Evolutionary conservation across 2,888 invertebrate genomes (phyloP), one percentile per base, ranked within the genome.

Genomic region (Hartigia nigra): DNA sequence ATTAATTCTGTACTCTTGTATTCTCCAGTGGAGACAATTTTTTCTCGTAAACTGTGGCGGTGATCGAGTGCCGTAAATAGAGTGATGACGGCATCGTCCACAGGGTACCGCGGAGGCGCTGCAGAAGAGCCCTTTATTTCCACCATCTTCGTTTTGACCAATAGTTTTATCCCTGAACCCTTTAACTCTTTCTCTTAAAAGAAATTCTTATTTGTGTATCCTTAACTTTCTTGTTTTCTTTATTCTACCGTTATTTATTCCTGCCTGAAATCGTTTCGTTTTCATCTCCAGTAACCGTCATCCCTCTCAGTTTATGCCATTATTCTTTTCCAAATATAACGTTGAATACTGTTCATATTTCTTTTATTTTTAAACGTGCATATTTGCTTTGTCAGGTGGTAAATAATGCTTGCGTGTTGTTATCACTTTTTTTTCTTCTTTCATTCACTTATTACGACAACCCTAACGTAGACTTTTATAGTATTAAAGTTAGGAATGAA

Each of bases 71-170:
- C 82, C 80, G 86, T 84, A 88, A 88, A 89, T 90, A 88, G 88
- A 90, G 87, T 85, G 85, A 88, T 89, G 89, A 90, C 88, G 88
- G 87, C 89, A 89, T 88, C 86, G 79, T 37, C 75, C 36, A 55
- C 55, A 23, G 55, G 55, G 55, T 55, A 23, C 55, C 55, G 55
- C 23, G 9, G 23, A 55, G 55, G 55, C 55, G 55, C 55, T 55
- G 55, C 55, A 55, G 23, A 55, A 55, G 55, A 23, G 55, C 55
- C 23, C 55, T 23, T 55, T 55, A 55, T 55, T 74, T 77, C 77
- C 55, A 77, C 69, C 37, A 70, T 72, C 11, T 69, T 12, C 34
- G 34, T 77, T 39, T 37, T 39, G 77, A n/a, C 77, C 31, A 69
- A 74, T 32, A 77, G 74, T 70, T 37, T 74, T 74, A 69, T 77